phyloP scores from a whole-genome alignment of 2,888 invertebrate genomes.

The Acanthoscelides obtectus region DNA sequence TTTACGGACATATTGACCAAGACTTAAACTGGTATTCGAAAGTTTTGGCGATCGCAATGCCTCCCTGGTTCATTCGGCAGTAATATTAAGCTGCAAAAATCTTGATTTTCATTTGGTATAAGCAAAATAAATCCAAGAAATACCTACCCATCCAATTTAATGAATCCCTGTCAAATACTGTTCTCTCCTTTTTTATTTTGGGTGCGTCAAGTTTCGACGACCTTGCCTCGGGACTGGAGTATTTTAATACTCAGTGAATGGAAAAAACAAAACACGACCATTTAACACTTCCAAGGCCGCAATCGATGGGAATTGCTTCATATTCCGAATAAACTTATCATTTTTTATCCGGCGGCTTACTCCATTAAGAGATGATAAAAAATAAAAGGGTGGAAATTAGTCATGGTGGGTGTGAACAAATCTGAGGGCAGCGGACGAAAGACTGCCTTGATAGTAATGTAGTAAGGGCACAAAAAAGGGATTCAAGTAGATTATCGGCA shows the following conservation, averaged over 20 bases:
- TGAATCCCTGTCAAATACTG: too few species aligned
- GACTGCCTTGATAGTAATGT: not conserved
- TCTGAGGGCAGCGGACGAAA: not conserved
- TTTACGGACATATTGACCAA: too few species aligned
- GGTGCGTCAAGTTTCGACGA: not conserved
- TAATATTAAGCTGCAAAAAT: too few species aligned
- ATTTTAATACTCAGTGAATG: not conserved
- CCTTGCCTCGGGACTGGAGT: not conserved
- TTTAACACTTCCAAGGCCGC: not conserved
- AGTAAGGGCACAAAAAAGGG: too few species aligned
- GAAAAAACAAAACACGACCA: not conserved
- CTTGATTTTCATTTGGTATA: too few species aligned
- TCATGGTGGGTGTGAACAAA: not conserved
- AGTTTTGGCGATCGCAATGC: too few species aligned
- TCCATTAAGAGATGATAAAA: not conserved
- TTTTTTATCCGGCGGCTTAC: not conserved
- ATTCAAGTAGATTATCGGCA: too few species aligned
- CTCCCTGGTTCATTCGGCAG: too few species aligned
- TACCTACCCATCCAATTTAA: too few species aligned
- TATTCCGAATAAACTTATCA: not conserved
- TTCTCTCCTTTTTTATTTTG: too few species aligned
- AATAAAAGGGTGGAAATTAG: not conserved
- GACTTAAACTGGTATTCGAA: too few species aligned
- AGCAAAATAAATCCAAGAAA: too few species aligned
- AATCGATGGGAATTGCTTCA: not conserved